Evolutionary conservation across 2,888 invertebrate genomes (phyloP), one percentile per base, ranked within the genome.

Genomic region (Aporophyla nigra): DNA sequence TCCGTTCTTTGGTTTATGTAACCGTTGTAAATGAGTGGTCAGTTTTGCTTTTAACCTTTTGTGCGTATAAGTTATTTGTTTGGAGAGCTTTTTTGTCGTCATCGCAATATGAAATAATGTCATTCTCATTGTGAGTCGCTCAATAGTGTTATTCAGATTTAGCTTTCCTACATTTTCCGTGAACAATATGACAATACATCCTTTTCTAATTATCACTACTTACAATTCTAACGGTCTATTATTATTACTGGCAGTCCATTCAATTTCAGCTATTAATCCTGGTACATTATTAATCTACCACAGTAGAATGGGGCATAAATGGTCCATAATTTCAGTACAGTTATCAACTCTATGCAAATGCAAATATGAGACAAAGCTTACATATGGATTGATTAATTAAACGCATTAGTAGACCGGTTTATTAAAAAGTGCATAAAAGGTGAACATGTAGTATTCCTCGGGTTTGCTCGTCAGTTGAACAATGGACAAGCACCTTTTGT

Each of bases 311-410:
- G 84, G 74, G 21, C 54, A 77, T 68, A 65, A 73, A 70, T 77
- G 74, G 68, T 71, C 67, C 59, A 81, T 76, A 78, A 75, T 83
- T 82, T 76, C 76, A 86, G 49, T 78, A 88, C 84, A 84, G 85
- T 87, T 84, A 83, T 80, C 82, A 86, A 71, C 78, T 69, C 72
- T 73, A 85, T 89, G 86, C 80, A 85, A 83, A 86, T 86, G 86
- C 90, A 88, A 91, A 89, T 86, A 80, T 82, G 87, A 89, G 92
- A 93, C 90, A 93, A 93, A 89, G 87, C 88, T 76, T 76, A 89
- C 86, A 86, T 84, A 85, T 82, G 87, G 80, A 92, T 93, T 95
- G 95, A 96, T 96, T 95, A 95, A 96, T 96, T 94, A 93, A 91
- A 86, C 80, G 89, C 93, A 95, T 96, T 94, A 94, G 86, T 74